Base-by-base conservation (phyloP, 2,113 vertebrate genomes). In the Macrotus californicus region DNA sequence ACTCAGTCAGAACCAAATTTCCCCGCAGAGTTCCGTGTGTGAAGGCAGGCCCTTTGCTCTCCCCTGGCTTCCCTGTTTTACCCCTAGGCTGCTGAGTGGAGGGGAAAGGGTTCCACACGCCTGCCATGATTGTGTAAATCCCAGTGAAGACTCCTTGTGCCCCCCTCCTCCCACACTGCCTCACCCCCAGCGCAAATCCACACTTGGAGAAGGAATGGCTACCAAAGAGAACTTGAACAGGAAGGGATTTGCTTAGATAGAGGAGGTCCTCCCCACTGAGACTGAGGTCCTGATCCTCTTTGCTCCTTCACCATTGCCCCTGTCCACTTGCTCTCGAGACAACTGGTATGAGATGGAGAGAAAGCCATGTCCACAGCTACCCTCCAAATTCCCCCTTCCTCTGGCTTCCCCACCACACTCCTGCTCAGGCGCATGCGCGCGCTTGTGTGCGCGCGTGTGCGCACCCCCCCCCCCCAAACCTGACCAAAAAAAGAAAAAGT, bases 221-320 rank as follows among this genome's bases (percentile, higher is more conserved):
- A 16, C 48, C 4, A 34, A 48, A 86, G 59, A 83, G 54, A 94
- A 70, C 36, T 34, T 70, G 86, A 76, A 46, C 50, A 50, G 94
- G 64, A 64, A 54, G 22, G 54, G 36, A 69, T 79, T 87, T 56
- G 36, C 59, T 92, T 67, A 75, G 43, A n/a, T n/a, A n/a, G n/a
- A n/a, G n/a, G n/a, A 48, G 50, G 4, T 36, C 14, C 19, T 83
- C 12, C n/a, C 1, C 0, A 0, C 6, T 5, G 26, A 64, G 76
- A 52, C 48, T 9, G 36, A 41, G 22, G 7, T 54, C 46, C 66
- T 52, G 6, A 52, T 39, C 21, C 34, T 48, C 29, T 52, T 75
- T 52, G 36, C 7, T 36, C 24, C 14, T 34, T 46, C 36, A 50
- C 16, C 10, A 0, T 8, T 18, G 6, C 11, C 29, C 19, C 16